Percentiles rank a stretch among this genome's conserved stretches.
phyloP scores from a whole-genome alignment of 2,888 invertebrate species.

The Trimorus sp. region DNA sequence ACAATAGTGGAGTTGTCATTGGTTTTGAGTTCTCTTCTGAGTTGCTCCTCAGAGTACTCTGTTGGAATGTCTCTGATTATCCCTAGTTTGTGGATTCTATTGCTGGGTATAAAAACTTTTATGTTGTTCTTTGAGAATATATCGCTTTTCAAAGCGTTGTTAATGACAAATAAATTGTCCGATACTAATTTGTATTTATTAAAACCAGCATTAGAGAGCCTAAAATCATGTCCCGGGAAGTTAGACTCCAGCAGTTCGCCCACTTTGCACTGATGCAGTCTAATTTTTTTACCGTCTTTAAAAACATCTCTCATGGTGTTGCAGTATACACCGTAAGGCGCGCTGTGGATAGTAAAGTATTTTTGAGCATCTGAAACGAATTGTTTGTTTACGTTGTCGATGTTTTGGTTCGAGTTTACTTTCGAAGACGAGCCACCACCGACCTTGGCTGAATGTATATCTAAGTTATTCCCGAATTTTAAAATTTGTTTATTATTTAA shows the following conservation, averaged over 20 bases:
- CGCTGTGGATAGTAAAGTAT: constrained; percentile 1
- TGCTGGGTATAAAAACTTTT: constrained; percentile 1
- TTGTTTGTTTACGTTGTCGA: too few relatives aligned
- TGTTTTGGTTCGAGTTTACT: too few relatives aligned
- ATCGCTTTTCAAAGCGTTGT: not conserved
- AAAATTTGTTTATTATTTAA: too few relatives aligned
- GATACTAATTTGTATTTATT: constrained; percentile 18
- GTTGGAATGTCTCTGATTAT: constrained; percentile 2
- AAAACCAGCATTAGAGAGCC: constrained; percentile 4
- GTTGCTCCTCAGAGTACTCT: not conserved
- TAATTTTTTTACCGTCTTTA: not conserved
- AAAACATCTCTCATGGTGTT: not conserved
- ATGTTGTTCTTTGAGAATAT: constrained; percentile 6
- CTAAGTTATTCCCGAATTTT: too few relatives aligned
- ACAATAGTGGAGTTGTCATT: not conserved
- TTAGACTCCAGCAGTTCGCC: not conserved
- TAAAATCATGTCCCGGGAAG: not conserved
- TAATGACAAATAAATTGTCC: constrained; percentile 1
- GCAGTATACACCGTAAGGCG: not conserved
- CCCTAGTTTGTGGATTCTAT: not conserved
- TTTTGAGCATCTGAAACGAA: too few relatives aligned
- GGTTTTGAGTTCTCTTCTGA: not conserved
- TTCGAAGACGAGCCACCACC: too few relatives aligned
- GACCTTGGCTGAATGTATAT: too few relatives aligned
- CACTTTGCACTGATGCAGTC: constrained; percentile 1